phyloP scores from a whole-genome alignment of 1,140 invertebrate genomes.

The Drosophila fuyamai region DNA sequence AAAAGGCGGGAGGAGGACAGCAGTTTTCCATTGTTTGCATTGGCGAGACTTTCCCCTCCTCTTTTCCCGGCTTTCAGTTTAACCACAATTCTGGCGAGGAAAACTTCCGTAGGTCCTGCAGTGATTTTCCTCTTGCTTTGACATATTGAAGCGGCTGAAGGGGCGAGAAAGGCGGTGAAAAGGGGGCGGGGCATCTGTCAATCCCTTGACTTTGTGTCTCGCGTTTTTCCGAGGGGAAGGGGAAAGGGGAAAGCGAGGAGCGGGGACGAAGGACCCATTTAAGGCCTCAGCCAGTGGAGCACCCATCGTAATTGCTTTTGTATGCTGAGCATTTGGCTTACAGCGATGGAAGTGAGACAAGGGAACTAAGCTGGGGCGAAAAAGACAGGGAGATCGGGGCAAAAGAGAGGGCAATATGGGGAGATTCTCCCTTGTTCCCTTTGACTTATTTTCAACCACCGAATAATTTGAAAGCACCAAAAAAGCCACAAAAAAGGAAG shows the following conservation, averaged over 20 bases:
- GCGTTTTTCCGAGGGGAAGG: neutral
- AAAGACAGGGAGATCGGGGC: neutral
- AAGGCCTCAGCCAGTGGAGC: slow-evolving; percentile 16
- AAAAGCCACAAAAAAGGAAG: slow-evolving; percentile 42
- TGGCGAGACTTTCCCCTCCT: slow-evolving; percentile 1
- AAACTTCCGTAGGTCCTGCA: slow-evolving; percentile 26
- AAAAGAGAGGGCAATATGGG: neutral
- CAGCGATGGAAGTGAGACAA: slow-evolving; percentile 38
- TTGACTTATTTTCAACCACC: slow-evolving; percentile 31
- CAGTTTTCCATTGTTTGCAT: slow-evolving; percentile 25
- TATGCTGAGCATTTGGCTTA: slow-evolving; percentile 56
- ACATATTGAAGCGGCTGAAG: slow-evolving; percentile 25
- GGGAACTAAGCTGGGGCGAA: slow-evolving; percentile 28
- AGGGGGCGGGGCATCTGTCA: slow-evolving; percentile 31
- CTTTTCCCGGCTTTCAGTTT: neutral
- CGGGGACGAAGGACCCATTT: slow-evolving; percentile 8
- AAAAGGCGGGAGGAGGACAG: neutral
- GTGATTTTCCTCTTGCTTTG: slow-evolving; percentile 29
- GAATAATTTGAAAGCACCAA: slow-evolving; percentile 43
- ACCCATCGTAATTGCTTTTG: slow-evolving; percentile 65
- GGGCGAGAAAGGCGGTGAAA: neutral
- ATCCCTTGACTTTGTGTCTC: slow-evolving; percentile 36
- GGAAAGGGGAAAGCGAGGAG: neutral
- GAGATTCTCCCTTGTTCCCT: neutral
- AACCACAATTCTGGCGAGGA: slow-evolving; percentile 29